Conservation (phyloP, 2,797 vertebrate species). For the Premnoplex brunnescens region DNA sequence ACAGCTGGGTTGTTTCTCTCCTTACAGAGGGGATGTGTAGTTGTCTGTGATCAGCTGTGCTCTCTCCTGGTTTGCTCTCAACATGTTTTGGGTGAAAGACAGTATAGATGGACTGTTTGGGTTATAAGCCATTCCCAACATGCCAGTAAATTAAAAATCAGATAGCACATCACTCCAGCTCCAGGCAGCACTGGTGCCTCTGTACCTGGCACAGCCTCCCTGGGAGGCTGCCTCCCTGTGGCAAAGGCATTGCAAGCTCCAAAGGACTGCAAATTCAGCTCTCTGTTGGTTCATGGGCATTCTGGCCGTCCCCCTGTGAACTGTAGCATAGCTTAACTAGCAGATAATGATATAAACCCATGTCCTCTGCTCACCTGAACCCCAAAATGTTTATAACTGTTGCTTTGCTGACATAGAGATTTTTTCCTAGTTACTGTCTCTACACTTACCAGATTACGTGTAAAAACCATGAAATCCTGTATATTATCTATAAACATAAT, state of each 20-base stretch:
- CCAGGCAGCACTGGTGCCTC: not conserved
- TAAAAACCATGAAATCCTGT: constrained; percentile 69
- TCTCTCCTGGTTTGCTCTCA: not conserved
- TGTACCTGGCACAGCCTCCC: accelerated
- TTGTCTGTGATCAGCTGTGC: not conserved
- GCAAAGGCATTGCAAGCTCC: not conserved
- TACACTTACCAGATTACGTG: constrained; percentile 66
- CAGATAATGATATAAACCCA: not conserved
- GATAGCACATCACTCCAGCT: not conserved
- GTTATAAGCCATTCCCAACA: not conserved
- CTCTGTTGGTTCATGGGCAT: not conserved
- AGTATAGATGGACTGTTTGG: not conserved
- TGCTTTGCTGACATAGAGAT: not conserved
- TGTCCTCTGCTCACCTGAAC: not conserved
- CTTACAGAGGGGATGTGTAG: not conserved
- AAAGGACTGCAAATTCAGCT: not conserved
- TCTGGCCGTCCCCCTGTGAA: constrained; percentile 9
- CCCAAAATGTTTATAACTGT: constrained; percentile 9
- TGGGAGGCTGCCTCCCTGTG: not conserved
- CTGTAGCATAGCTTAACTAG: not conserved
- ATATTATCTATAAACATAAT: constrained; percentile 75
- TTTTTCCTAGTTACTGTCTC: constrained; percentile 55
- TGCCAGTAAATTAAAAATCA: not conserved
- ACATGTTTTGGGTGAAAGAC: not conserved
- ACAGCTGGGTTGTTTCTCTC: not conserved